A percentile compares a stretch with the other conserved stretches of the same genome.
phyloP scores from a whole-genome alignment of 2,797 vertebrate genomes.

The Anguilla pacifica region DNA sequence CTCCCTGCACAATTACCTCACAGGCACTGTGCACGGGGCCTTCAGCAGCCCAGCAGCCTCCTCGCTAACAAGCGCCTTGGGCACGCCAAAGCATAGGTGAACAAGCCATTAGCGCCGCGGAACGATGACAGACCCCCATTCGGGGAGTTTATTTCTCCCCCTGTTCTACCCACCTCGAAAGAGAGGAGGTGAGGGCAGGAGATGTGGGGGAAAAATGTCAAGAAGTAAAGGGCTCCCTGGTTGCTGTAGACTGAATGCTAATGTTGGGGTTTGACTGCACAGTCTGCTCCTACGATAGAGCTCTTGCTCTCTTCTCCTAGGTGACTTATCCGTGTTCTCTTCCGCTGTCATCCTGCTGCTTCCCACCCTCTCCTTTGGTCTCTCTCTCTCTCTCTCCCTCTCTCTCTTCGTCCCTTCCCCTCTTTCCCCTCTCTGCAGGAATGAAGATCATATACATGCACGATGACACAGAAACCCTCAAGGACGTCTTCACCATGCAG shows the following conservation, averaged over 20 bases:
- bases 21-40: conserved; percentile 53
- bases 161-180: background rate
- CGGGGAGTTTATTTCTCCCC: background rate
- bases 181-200: background rate
- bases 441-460: conserved; percentile 81
- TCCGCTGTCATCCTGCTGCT: background rate
- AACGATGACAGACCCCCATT: background rate
- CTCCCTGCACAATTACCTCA: conserved; percentile 55
- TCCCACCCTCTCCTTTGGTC: background rate
- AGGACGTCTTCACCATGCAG: conserved; percentile 77
- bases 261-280: background rate
- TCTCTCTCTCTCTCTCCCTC: background rate
- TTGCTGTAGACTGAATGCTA: background rate
- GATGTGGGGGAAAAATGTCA: background rate
- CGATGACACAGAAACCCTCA: conserved; percentile 84
- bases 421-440: conserved; percentile 65
- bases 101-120: conserved; percentile 36
- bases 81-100: conserved; percentile 45
- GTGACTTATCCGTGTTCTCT: background rate
- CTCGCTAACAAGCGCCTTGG: conserved; percentile 50
- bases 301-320: conserved; percentile 11
- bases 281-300: background rate
- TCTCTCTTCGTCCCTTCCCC: conserved; percentile 1
- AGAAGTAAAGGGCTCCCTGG: background rate
- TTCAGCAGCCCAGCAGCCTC: conserved; percentile 43